Evolutionary conservation across 2,888 invertebrate genomes (phyloP).

Genomic region (Bombylius discolor): DNA sequence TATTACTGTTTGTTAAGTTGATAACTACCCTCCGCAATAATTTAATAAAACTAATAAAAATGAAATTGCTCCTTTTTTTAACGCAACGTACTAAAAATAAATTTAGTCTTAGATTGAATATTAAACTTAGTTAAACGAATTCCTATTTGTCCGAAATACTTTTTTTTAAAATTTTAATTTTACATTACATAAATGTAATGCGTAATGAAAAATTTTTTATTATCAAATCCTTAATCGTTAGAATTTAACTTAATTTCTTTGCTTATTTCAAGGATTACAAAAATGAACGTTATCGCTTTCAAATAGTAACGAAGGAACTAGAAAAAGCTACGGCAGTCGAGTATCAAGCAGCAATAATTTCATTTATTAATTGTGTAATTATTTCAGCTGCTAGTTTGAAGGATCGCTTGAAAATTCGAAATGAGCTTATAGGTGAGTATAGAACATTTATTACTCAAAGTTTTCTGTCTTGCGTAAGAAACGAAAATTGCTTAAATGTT

Average conservation of each 20-base stretch:
- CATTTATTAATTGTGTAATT: slow-evolving; percentile 92
- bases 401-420: slow-evolving; percentile 76
- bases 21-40: too few species aligned
- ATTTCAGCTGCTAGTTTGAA: slow-evolving; percentile 77
- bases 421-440: slow-evolving; percentile 84
- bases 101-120: too few species aligned
- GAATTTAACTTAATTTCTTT: slow-evolving; percentile 9
- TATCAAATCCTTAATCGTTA: slow-evolving; percentile 8
- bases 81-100: too few species aligned
- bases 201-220: not conserved
- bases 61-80: too few species aligned
- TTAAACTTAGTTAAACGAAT: too few species aligned
- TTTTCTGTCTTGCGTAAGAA: too few species aligned
- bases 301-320: slow-evolving; percentile 77
- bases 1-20: too few species aligned
- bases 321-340: slow-evolving; percentile 66
- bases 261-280: slow-evolving; percentile 56
- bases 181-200: not conserved
- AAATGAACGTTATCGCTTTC: slow-evolving; percentile 78
- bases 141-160: too few species aligned
- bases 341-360: slow-evolving; percentile 83
- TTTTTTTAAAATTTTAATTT: too few species aligned
- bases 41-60: too few species aligned
- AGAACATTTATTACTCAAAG: too few species aligned
- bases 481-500: too few species aligned